These are phyloP conservation scores for Sebastes matsubarae DNA, from an alignment of 2,797 vertebrate species.

Conservation along the genomic window DNA sequence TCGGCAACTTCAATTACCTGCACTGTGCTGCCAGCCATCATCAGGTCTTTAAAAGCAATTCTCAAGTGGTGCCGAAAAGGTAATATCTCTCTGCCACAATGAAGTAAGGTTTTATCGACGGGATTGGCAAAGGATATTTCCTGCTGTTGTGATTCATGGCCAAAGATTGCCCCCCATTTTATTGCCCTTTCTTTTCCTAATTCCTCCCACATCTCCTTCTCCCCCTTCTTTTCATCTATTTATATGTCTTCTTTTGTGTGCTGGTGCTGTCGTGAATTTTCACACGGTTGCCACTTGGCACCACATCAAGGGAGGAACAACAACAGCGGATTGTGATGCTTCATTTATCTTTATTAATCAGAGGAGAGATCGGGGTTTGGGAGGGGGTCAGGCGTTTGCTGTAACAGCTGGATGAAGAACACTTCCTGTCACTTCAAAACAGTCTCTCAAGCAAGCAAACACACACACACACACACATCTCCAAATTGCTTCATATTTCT, in stretches of 20 bases:
- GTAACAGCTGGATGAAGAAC: conserved; percentile 48
- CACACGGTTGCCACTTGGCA: conserved; percentile 33
- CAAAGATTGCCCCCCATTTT: conserved; percentile 13
- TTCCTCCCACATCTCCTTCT: neutral
- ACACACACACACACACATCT: neutral
- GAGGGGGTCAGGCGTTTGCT: conserved; percentile 25
- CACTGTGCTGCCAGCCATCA: conserved; percentile 56
- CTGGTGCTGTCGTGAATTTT: neutral
- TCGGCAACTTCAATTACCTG: conserved; percentile 76
- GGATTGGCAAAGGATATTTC: conserved; percentile 51
- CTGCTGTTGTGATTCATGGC: conserved; percentile 28
- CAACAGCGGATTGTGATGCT: conserved; percentile 29
- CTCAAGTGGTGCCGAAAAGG: conserved; percentile 44
- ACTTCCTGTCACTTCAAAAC: conserved; percentile 28
- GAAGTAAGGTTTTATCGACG: conserved; percentile 54
- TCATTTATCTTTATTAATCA: conserved; percentile 78
- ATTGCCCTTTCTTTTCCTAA: neutral
- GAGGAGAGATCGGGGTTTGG: conserved; percentile 19
- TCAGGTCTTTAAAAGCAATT: conserved; percentile 71
- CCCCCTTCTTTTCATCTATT: conserved; percentile 1
- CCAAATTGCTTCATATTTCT: conserved; percentile 10
- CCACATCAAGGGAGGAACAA: conserved; percentile 43
- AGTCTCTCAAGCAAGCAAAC: neutral
- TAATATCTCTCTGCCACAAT: conserved; percentile 56
- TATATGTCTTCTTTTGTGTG: conserved; percentile 12